Evolutionary conservation across 2,888 invertebrate species (phyloP), one percentile per base, ranked within the genome.

Genomic region (Dendrolimus pini): DNA sequence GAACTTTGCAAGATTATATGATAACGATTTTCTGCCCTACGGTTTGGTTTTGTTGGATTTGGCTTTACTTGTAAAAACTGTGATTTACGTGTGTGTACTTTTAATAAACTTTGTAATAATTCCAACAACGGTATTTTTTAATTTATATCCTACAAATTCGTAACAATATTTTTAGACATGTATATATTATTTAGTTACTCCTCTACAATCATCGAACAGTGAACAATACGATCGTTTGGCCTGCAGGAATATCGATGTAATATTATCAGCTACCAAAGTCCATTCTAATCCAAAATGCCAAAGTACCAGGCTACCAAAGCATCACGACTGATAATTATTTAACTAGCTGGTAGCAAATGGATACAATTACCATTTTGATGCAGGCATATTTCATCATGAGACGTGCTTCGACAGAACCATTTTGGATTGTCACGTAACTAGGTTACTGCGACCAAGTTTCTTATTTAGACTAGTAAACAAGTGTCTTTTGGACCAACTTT

Each of bases 261-360:
- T 57, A 56, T 60, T 30, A 30, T 30, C 30, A 30, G 30, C 30
- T 30, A 30, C 30, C 30, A 30, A 30, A 56, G 55, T 55, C 55
- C 58, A 56, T 56, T 52, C 41, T 59, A 52, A 41, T 14, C 54
- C 57, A 61, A 63, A 72, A 69, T 68, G 67, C 65, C 69, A 68
- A 66, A 62, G 55, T 57, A 59, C 54, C 54, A 12, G 47, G 54
- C 58, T 58, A 55, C 55, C 52, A 56, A 59, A 56, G 61, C 61
- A 69, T 78, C 81, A 82, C 77, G 81, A 80, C 57, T 57, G 65
- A 64, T 78, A 78, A 81, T 81, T 79, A 75, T 74, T 79, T 72
- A 70, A 64, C 58, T 60, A 61, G 59, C 58, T 59, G 61, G 68
- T 80, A 76, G 81, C 76, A 77, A 80, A 82, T 82, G 64, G 55